Percentiles rank a stretch among this genome's conserved stretches.
These are phyloP conservation scores for Petroica traversi DNA, from an alignment of 2,113 vertebrate species.

Conservation along the genomic window DNA sequence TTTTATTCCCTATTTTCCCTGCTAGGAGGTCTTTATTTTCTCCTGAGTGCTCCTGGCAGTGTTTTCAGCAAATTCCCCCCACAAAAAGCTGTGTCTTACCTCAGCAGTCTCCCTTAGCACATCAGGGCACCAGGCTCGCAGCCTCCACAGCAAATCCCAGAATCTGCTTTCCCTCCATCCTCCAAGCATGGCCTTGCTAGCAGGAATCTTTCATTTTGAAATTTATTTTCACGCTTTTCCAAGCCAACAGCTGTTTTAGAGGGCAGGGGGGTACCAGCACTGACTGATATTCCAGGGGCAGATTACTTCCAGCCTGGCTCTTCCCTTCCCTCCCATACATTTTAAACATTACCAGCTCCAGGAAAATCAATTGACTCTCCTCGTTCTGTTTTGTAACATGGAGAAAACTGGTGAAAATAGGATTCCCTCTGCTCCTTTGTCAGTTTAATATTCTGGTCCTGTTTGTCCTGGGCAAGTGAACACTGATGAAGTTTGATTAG, in stretches of 20 bases:
- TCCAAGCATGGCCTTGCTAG: not conserved
- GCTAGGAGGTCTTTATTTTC: not conserved
- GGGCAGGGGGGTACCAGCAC: not conserved
- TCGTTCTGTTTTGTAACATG: not conserved
- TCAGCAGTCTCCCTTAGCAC: not conserved
- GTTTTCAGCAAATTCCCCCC: not conserved
- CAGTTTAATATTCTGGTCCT: slow-evolving; percentile 24
- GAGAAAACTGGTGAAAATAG: not conserved
- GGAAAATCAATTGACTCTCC: not conserved
- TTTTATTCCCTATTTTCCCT: not conserved
- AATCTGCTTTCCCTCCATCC: not conserved
- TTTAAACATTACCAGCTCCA: not conserved
- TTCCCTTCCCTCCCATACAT: not conserved
- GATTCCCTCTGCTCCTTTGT: not conserved
- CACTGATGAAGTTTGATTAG: not conserved
- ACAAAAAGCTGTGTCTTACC: not conserved
- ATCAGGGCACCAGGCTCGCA: not conserved
- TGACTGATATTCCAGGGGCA: not conserved
- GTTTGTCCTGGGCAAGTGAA: not conserved
- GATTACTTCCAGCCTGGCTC: not conserved
- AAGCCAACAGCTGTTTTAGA: not conserved
- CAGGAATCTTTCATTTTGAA: not conserved
- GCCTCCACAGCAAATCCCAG: not conserved
- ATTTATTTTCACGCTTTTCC: not conserved
- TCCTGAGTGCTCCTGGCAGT: not conserved